Percentiles rank a stretch among this genome's conserved stretches.
Evolutionary conservation across 2,888 invertebrate genomes (phyloP).

Genomic region (Kuschelorhynchus macadamiae): DNA sequence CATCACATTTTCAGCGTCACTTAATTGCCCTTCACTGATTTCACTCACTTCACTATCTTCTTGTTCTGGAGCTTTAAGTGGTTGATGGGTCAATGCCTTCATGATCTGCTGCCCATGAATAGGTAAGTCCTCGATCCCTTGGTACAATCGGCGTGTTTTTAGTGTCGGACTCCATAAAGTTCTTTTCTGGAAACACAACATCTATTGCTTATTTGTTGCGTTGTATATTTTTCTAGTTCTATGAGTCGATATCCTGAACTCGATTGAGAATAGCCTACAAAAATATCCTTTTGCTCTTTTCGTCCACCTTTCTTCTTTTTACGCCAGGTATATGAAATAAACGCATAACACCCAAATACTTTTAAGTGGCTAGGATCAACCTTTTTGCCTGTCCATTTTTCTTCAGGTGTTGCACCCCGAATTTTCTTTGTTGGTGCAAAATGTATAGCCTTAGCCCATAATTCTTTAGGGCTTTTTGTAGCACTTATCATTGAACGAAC

Average conservation of each 20-base stretch:
- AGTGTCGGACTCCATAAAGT: background rate
- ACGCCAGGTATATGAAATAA: slow-evolving; percentile 23
- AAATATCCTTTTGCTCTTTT: slow-evolving; percentile 31
- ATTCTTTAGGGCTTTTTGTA: background rate
- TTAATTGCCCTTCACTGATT: slow-evolving; percentile 3
- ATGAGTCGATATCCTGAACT: slow-evolving; percentile 35
- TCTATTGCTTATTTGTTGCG: slow-evolving; percentile 29
- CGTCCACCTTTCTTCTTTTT: slow-evolving; percentile 31
- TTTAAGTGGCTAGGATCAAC: slow-evolving; percentile 22
- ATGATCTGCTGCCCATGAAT: background rate
- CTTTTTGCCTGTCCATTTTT: slow-evolving; percentile 34
- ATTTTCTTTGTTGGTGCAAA: slow-evolving; percentile 31
- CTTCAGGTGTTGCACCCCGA: slow-evolving; percentile 32
- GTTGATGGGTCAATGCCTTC: background rate
- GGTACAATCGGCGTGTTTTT: background rate
- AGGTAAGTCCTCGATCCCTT: background rate
- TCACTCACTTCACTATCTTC: background rate
- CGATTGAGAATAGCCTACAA: slow-evolving; percentile 25
- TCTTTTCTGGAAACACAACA: slow-evolving; percentile 44
- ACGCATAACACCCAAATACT: slow-evolving; percentile 30
- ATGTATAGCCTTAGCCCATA: too few species aligned
- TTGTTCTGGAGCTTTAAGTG: slow-evolving; percentile 1
- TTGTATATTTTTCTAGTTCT: slow-evolving; percentile 29
- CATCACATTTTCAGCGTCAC: background rate
- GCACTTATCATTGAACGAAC: slow-evolving; percentile 25